Base-by-base conservation (phyloP, 2,113 vertebrate genomes). In the Epinephelus moara region DNA sequence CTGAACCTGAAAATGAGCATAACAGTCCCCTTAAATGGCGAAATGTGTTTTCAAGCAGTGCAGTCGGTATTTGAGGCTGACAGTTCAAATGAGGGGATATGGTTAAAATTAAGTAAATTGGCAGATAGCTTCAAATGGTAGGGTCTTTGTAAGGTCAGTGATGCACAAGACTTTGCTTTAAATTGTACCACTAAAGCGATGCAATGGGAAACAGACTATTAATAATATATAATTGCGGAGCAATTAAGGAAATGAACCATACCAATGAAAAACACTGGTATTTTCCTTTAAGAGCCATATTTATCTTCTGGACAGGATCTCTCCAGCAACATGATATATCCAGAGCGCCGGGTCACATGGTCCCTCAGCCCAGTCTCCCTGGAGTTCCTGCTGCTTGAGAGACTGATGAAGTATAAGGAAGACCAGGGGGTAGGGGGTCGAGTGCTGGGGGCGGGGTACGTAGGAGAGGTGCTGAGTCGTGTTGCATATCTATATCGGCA, bases 381-480 rank as follows among this genome's bases (percentile, higher is more conserved):
- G 87, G 90, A 94, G 93, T 95, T 91, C 92, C 91, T 91, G 94
- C 95, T 95, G 94, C 94, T 93, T 91, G 89, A 95, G 94, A 95
- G 94, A 95, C 90, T 82, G 89, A 83, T 90, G 74, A 83, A 82
- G 84, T 85, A 45, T 12, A 74, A 63, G 75, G 74, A 74, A 75
- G 69, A 85, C 21, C 76, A 13, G 40, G 30, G 84, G 71, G 77
- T n/a, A 17, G 23, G 25, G 62, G 82, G 68, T 40, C 25, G 11
- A 64, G 61, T 15, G 79, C 17, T 25, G 13, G 56, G 40, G 33
- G 61, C 15, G 27, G 50, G 66, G 67, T 14, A 11, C 7, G 37
- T 23, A 23, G 30, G 12, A 63, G 52, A 60, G 69, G 56, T 72
- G 78, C 56, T 11, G 78, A 78, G 74, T 57, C 55, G 30, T 68